Base-by-base conservation (phyloP, 2,797 vertebrate genomes). In the Lerista edwardsae region DNA sequence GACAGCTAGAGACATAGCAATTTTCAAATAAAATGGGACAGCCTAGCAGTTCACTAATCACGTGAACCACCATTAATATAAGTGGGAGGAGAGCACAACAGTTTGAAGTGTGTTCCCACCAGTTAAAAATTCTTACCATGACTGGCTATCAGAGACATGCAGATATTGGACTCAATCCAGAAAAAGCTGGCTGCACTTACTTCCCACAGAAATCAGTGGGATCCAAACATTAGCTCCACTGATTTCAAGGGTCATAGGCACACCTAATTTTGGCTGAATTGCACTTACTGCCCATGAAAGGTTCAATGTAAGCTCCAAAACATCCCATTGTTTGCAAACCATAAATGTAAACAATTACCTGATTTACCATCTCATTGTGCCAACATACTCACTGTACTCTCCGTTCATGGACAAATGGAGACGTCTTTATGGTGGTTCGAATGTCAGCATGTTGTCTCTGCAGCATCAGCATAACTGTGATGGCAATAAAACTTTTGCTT, bases 401-500 rank as follows among this genome's bases (percentile, higher is more conserved):
- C 55, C 3, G 7, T 29, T 83, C 4, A 65, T 65, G 15, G 89
- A 81, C 8, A 89, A 87, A 82, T 34, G 14, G 80, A 89, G 29
- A 36, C 3, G 36, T 0, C 78, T 86, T 84, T 61, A 14, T 51
- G 47, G 31, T 29, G 77, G 36, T 23, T 85, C 39, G n/a, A 68
- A 83, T 62, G 36, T 79, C 71, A 79, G 12, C 27, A 15, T 57
- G 79, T 72, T 57, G 55, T 4, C 69, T 79, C 39, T 36, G 8
- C 47, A 86, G n/a, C 39, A 81, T 78, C 17, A 67, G 47, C 75
- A 79, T 17, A 83, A 67, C 10, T 34, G 25, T 31, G 47, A 3
- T 67, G 47, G n/a, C 75, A 67, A 25, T 27, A 75, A 47, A 10
- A 78, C 6, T 12, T 55, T 79, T 75, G 7, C 44, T 80, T 80